These are phyloP conservation scores for Coregonus clupeaformis DNA, from an alignment of 2,113 vertebrate genomes.

Conservation along the genomic window DNA sequence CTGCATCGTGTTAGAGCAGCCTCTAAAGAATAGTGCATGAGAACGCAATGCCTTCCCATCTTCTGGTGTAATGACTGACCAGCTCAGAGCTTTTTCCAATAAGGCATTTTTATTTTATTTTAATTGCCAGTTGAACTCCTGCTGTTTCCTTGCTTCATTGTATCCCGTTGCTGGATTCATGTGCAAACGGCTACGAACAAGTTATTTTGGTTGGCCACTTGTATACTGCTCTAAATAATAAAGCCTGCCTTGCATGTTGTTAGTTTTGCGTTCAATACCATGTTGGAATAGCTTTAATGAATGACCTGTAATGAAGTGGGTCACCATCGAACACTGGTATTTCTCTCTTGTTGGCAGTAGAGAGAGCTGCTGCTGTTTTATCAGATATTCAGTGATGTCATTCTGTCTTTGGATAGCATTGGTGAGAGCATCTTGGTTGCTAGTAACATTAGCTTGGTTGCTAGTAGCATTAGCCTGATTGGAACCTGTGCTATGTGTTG, in stretches of 20 bases:
- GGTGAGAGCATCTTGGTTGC: background rate
- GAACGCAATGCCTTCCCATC: constrained; percentile 1
- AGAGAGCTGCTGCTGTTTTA: background rate
- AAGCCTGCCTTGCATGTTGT: constrained; percentile 5
- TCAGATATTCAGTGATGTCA: background rate
- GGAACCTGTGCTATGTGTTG: no score
- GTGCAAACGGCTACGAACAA: constrained; percentile 28
- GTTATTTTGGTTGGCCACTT: constrained; percentile 16
- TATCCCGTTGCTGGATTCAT: constrained; percentile 18
- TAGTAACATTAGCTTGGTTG: background rate
- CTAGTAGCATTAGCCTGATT: background rate
- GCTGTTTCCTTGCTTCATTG: constrained; percentile 12
- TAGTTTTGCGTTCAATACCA: constrained; percentile 14
- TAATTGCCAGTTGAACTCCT: constrained; percentile 24
- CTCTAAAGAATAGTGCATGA: constrained; percentile 3
- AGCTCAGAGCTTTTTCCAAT: constrained; percentile 19
- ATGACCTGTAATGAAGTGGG: constrained; percentile 22
- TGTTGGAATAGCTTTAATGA: constrained; percentile 32
- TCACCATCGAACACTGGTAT: constrained; percentile 19
- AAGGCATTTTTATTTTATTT: constrained; percentile 18
- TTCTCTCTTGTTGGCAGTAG: constrained; percentile 4
- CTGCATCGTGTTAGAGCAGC: constrained; percentile 20
- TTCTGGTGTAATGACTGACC: constrained; percentile 25
- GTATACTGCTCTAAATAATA: constrained; percentile 36
- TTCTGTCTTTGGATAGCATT: constrained; percentile 15